Base-by-base conservation (phyloP, 2,888 invertebrate genomes). In the Apamea monoglypha region DNA sequence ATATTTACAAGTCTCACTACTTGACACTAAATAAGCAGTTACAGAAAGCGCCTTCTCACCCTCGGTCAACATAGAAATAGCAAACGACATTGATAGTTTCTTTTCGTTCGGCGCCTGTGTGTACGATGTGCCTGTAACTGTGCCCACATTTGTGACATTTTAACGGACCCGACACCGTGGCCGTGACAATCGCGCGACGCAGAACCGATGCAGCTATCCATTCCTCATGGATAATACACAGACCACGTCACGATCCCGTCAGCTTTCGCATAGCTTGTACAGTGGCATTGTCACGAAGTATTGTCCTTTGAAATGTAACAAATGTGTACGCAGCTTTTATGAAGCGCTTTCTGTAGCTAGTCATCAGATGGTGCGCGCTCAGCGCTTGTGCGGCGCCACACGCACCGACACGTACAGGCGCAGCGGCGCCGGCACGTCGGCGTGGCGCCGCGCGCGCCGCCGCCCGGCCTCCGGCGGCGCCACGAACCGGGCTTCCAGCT, bases 401-500 rank as follows among this genome's bases (percentile, higher is more conserved):
- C 91, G 89, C 59, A 96, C 95, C 25, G 95, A 92, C 76, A 96
- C 96, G 91, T 96, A 96, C 8, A 96, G 92, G 0, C 95, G 90
- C 63, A 96, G 90, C 50, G 96, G 96, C 79, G 96, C 92, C 8
- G 95, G 95, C 47, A 88, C 86, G 78, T 83, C 90, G 10, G 90
- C 86, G n/a, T 90, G 91, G 1, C 94, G 91, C 25, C 94, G 83
- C 50, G 63, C 1, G 25, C 90, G 81, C 59, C 94, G 86, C 68
- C 80, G 36, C 32, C 87, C 78, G 36, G 83, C 74, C 0, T 88
- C 87, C 0, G 73, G 73, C 66, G 81, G 69, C 81, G 84, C 0
- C 61, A 96, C 96, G 87, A 96, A 95, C 61, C 96, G 90, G 2
- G 96, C 96, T 53, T 96, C 96, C 3, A 96, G 78, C 86, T 96